Conservation (phyloP, 1,140 invertebrate species). For the Drosophila nasuta region DNA sequence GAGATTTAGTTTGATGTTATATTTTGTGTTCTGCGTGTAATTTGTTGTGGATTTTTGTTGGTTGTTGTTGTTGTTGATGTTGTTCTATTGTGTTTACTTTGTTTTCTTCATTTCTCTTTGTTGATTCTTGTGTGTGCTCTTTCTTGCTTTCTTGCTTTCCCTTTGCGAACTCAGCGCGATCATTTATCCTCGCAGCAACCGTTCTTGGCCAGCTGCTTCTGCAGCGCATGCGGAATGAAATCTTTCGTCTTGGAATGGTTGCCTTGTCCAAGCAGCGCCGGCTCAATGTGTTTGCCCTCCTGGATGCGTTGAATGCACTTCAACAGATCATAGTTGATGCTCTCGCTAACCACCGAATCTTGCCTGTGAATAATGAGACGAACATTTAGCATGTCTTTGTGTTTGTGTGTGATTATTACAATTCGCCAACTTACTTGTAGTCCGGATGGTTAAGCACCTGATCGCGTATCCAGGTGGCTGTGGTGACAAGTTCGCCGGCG, state of each 20-base stretch:
- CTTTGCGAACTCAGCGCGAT: constrained; percentile 55
- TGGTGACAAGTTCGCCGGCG: constrained; percentile 93
- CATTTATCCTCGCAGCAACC: constrained; percentile 82
- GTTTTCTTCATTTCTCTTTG: background rate
- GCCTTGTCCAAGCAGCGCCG: constrained; percentile 90
- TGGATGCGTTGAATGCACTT: constrained; percentile 91
- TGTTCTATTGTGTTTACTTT: background rate
- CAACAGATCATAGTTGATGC: constrained; percentile 97
- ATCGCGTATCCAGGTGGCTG: constrained; percentile 95
- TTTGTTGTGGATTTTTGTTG: background rate
- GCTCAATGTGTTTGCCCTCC: constrained; percentile 89
- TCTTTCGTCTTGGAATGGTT: constrained; percentile 92
- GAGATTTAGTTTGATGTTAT: constrained; percentile 20
- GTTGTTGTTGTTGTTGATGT: background rate
- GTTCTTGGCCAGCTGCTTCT: constrained; percentile 80
- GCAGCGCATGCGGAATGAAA: constrained; percentile 88
- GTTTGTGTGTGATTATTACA: background rate
- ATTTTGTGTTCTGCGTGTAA: background rate
- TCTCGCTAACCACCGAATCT: constrained; percentile 95
- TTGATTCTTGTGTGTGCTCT: background rate
- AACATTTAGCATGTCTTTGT: background rate
- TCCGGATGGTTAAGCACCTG: constrained; percentile 95
- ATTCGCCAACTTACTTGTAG: constrained; percentile 89
- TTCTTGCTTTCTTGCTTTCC: background rate
- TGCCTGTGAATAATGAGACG: constrained; percentile 75